Percentiles rank a stretch among this genome's conserved stretches.
phyloP scores from a whole-genome alignment of 2,797 vertebrate species.

The Semaprochilodus insignis region DNA sequence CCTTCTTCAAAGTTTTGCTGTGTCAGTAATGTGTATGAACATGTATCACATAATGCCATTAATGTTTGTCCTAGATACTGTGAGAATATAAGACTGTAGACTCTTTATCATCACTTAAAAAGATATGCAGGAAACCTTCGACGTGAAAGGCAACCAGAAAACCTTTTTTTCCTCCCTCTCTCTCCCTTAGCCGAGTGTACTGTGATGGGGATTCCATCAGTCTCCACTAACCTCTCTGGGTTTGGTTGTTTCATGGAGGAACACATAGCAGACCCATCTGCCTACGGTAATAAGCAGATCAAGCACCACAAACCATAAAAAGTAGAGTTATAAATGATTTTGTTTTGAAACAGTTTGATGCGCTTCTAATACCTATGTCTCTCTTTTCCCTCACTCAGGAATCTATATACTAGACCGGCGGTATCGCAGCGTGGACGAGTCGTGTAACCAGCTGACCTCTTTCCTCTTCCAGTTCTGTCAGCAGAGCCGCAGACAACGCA shows the following conservation, averaged over 20 bases:
- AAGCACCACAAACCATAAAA: neutral
- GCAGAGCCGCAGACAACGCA: slow-evolving; percentile 91
- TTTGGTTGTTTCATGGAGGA: slow-evolving; percentile 98
- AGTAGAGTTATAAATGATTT: neutral
- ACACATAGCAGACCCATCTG: slow-evolving; percentile 92
- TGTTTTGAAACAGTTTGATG: neutral
- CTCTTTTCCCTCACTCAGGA: slow-evolving; percentile 69
- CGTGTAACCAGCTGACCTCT: slow-evolving; percentile 93
- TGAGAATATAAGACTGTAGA: too few species aligned
- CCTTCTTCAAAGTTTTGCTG: too few species aligned
- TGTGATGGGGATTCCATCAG: slow-evolving; percentile 95
- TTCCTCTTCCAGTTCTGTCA: slow-evolving; percentile 96
- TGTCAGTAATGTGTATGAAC: too few species aligned
- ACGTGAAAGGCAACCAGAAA: neutral
- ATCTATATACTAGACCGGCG: slow-evolving; percentile 94
- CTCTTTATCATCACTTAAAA: too few species aligned
- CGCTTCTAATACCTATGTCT: neutral
- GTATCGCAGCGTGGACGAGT: slow-evolving; percentile 88
- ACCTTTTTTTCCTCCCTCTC: neutral
- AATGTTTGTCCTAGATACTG: too few species aligned
- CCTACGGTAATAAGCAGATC: slow-evolving; percentile 81
- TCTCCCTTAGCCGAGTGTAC: slow-evolving; percentile 88
- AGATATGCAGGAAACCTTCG: too few species aligned
- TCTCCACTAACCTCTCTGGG: slow-evolving; percentile 94
- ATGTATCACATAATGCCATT: too few species aligned